A percentile compares a stretch with the other conserved stretches of the same genome.
Conservation (phyloP, 2,888 invertebrate species). For the Neocrepidodera transversa region DNA sequence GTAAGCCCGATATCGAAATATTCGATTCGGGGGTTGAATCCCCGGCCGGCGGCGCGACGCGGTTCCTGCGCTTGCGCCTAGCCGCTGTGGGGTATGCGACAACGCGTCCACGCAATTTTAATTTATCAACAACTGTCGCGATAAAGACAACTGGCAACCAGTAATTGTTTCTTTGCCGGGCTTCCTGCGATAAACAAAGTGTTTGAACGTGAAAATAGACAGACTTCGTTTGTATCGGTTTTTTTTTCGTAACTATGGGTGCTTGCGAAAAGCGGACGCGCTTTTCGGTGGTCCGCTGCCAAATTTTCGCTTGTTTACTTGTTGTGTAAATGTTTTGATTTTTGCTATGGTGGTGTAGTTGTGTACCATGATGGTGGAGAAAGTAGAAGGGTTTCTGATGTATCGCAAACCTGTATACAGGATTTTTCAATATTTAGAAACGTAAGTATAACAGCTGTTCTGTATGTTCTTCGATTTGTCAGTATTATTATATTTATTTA, state of each 20-base stretch:
- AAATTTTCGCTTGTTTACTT: constrained; percentile 10
- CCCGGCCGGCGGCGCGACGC: background rate
- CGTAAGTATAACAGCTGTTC: constrained; percentile 66
- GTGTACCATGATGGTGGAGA: constrained; percentile 70
- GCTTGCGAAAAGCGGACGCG: constrained; percentile 2
- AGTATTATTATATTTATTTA: no score
- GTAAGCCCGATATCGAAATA: constrained; percentile 16
- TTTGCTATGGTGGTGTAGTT: constrained; percentile 36
- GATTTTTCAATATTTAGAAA: constrained; percentile 83
- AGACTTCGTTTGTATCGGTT: constrained; percentile 10
- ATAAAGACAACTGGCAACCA: constrained; percentile 21
- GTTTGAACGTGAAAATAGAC: constrained; percentile 28
- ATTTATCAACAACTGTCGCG: constrained; percentile 16
- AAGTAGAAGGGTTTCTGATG: constrained; percentile 80
- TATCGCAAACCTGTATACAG: constrained; percentile 82
- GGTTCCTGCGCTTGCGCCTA: constrained; percentile 10
- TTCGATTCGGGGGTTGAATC: constrained; percentile 24
- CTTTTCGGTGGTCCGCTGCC: background rate
- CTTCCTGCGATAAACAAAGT: constrained; percentile 23
- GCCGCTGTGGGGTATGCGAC: constrained; percentile 9
- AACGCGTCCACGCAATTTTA: constrained; percentile 14
- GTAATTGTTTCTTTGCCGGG: constrained; percentile 23
- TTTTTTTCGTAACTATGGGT: constrained; percentile 9
- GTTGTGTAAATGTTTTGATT: constrained; percentile 23
- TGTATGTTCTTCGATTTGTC: no score